phyloP scores from a whole-genome alignment of 2,113 vertebrate genomes.

The Bubo blakistoni region DNA sequence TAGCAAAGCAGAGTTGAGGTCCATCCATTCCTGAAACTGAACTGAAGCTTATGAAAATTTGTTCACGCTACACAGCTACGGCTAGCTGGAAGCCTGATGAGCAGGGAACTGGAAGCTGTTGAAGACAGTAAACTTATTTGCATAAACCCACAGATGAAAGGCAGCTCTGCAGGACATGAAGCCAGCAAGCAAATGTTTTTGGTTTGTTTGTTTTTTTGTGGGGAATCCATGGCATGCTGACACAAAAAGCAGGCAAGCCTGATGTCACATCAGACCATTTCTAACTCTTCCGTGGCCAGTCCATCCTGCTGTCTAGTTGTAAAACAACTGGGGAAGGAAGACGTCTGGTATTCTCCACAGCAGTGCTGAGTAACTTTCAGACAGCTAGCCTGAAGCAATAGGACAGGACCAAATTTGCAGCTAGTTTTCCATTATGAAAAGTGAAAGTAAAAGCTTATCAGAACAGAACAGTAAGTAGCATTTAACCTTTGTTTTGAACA shows the following conservation, averaged over 20 bases:
- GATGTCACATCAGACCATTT: neutral
- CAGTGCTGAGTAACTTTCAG: neutral
- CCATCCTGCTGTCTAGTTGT: neutral
- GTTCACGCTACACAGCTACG: fast-evolving
- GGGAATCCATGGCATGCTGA: neutral
- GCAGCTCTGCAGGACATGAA: neutral
- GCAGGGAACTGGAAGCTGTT: neutral
- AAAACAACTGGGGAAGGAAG: neutral
- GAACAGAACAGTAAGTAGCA: neutral
- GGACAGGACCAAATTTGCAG: neutral
- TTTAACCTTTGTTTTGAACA: neutral
- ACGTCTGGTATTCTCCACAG: neutral
- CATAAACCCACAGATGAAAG: neutral
- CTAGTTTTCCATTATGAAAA: neutral
- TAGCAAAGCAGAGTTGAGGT: neutral
- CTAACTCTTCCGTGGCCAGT: neutral
- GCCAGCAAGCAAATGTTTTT: neutral
- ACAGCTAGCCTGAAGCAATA: neutral
- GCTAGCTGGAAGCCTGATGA: neutral
- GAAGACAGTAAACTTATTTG: neutral
- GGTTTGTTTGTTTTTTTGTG: neutral
- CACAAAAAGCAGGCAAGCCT: neutral
- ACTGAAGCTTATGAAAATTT: neutral
- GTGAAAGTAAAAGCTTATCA: neutral
- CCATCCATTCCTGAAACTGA: neutral